Evolutionary conservation across 1,140 invertebrate species (phyloP).

Genomic region (Neodiprion pinetum): DNA sequence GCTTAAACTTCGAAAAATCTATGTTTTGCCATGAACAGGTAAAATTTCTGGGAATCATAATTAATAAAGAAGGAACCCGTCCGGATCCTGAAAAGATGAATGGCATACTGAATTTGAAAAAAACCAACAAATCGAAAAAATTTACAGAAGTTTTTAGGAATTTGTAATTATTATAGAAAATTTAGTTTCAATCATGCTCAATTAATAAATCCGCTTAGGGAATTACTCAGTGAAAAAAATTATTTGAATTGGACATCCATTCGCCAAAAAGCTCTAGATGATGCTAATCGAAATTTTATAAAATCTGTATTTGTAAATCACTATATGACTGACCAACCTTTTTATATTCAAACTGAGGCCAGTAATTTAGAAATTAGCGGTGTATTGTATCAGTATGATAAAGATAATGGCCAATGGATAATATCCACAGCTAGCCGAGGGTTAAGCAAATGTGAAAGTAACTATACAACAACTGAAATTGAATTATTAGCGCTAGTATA

Average conservation of each 20-base stretch:
- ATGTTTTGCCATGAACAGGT: conserved; percentile 12
- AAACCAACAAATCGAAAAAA: conserved; percentile 26
- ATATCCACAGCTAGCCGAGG: not conserved
- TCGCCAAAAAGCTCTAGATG: not conserved
- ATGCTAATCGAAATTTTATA: conserved; percentile 7
- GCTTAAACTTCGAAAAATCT: too few species aligned
- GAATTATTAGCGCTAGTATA: too few species aligned
- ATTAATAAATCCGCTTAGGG: conserved; percentile 15
- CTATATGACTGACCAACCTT: conserved; percentile 7
- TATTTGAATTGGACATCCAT: not conserved
- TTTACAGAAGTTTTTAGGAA: conserved; percentile 36
- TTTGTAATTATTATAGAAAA: conserved; percentile 47
- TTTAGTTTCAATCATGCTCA: conserved; percentile 16
- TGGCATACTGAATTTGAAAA: conserved; percentile 22
- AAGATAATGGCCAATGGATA: not conserved
- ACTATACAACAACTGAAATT: not conserved
- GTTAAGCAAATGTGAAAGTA: not conserved
- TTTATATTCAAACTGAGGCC: conserved; percentile 16
- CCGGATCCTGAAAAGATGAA: conserved; percentile 25
- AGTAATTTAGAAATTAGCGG: not conserved
- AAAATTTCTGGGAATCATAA: conserved; percentile 24
- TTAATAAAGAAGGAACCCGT: conserved; percentile 21
- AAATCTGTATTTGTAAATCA: conserved; percentile 5
- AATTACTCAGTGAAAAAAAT: not conserved
- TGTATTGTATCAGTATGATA: conserved; percentile 6